Evolutionary conservation across 2,888 invertebrate genomes (phyloP).

Genomic region (Morpho achilles): DNA sequence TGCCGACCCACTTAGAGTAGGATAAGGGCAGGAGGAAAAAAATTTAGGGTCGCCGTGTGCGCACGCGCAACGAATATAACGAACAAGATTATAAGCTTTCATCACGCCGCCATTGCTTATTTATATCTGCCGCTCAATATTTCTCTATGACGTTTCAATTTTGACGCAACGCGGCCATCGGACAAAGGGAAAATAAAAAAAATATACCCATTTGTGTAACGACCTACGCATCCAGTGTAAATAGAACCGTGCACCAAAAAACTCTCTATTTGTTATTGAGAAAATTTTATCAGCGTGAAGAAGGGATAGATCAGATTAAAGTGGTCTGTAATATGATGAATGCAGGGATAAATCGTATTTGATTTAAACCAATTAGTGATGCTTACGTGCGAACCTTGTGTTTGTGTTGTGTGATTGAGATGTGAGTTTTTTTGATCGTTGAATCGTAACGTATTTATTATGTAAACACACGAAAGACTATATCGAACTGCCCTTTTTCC

Average conservation of each 20-base stretch:
- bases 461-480: conserved; percentile 35
- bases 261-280: conserved; percentile 1
- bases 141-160: conserved; percentile 68
- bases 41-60: conserved; percentile 34
- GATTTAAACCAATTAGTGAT: conserved; percentile 75
- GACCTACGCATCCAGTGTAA: conserved; percentile 32
- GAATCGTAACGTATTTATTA: conserved; percentile 33
- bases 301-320: conserved; percentile 30
- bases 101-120: conserved; percentile 50
- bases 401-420: conserved; percentile 43
- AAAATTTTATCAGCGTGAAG: conserved; percentile 13
- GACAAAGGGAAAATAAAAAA: conserved; percentile 34
- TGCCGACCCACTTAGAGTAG: no score
- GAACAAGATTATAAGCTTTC: conserved; percentile 64
- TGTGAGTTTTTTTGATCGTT: conserved; percentile 40
- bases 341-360: conserved; percentile 64
- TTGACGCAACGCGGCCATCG: conserved; percentile 43
- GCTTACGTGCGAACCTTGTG: conserved; percentile 67
- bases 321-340: conserved; percentile 43
- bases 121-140: conserved; percentile 51
- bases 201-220: conserved; percentile 38
- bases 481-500: background rate
- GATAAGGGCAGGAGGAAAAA: no score
- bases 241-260: conserved; percentile 31
- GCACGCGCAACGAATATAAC: conserved; percentile 53